Conservation (phyloP, 2,888 invertebrate genomes). For the Halictus quadricinctus region DNA sequence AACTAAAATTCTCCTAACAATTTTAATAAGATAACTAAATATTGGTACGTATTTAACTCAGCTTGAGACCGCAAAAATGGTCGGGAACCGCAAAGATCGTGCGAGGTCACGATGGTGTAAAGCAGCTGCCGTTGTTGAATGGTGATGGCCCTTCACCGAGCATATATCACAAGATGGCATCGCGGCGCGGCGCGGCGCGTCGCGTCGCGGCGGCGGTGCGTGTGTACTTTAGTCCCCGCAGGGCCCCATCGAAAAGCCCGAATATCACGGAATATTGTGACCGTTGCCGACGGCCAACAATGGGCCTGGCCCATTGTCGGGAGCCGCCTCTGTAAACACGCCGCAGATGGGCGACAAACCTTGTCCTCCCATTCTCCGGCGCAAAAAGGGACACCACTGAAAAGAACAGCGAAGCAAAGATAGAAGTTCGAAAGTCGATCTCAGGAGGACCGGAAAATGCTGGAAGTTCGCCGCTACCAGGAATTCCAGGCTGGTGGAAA, state of each 20-base stretch:
- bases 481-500: conserved; percentile 47
- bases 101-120: conserved; percentile 35
- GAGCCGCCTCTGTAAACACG: conserved; percentile 66
- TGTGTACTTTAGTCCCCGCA: conserved; percentile 56
- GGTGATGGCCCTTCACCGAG: conserved; percentile 40
- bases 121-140: conserved; percentile 57
- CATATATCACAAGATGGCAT: conserved; percentile 71
- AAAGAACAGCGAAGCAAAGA: conserved; percentile 26
- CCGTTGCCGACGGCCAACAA: conserved; percentile 70
- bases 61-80: conserved; percentile 2
- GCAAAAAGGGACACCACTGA: conserved; percentile 57
- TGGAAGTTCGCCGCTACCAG: conserved; percentile 1
- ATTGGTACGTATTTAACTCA: neutral
- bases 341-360: conserved; percentile 71
- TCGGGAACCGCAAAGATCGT: conserved; percentile 40
- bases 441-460: conserved; percentile 27
- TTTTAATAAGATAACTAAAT: neutral
- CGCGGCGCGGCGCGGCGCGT: conserved; percentile 54
- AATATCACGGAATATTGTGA: conserved; percentile 75
- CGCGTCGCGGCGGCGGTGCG: conserved; percentile 55
- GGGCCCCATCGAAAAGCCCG: conserved; percentile 67
- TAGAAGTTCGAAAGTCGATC: conserved; percentile 59
- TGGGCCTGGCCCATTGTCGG: conserved; percentile 67
- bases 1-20: too few species aligned
- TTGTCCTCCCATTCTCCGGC: conserved; percentile 66